Conservation (phyloP, 2,888 invertebrate genomes). For the Amphipyra berbera region DNA sequence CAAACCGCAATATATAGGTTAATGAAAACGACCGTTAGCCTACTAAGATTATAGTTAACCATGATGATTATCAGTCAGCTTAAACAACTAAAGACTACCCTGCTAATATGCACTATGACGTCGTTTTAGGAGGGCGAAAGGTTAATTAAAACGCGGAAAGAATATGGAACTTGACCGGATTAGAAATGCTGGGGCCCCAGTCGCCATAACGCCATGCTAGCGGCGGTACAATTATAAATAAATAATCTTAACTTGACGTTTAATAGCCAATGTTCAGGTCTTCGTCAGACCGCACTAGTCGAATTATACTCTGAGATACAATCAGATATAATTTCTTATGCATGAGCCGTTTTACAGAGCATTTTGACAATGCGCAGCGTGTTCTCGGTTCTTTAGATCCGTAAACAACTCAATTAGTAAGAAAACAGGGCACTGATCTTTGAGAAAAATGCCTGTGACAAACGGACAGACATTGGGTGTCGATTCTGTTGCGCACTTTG, state of each 20-base stretch:
- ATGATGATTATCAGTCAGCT: too few species aligned
- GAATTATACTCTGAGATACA: slow-evolving; percentile 57
- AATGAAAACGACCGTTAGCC: too few species aligned
- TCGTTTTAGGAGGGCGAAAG: too few species aligned
- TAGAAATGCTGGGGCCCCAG: background rate
- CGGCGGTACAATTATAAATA: slow-evolving; percentile 32
- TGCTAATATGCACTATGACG: too few species aligned
- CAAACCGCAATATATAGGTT: too few species aligned
- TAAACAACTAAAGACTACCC: too few species aligned
- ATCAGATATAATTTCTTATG: background rate
- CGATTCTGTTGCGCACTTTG: too few species aligned
- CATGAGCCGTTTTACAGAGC: slow-evolving; percentile 20
- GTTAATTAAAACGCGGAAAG: too few species aligned
- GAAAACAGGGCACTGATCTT: background rate
- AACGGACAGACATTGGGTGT: background rate
- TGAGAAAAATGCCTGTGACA: background rate
- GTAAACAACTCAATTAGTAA: too few species aligned
- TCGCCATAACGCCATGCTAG: slow-evolving; percentile 1
- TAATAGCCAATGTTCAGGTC: slow-evolving; percentile 48
- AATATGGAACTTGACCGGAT: background rate
- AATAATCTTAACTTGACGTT: slow-evolving; percentile 23
- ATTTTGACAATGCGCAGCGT: slow-evolving; percentile 24
- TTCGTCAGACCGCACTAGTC: slow-evolving; percentile 66
- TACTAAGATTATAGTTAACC: too few species aligned
- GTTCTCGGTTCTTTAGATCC: background rate